Base-by-base conservation (phyloP, 2,113 vertebrate genomes). In the Gila orcuttii region DNA sequence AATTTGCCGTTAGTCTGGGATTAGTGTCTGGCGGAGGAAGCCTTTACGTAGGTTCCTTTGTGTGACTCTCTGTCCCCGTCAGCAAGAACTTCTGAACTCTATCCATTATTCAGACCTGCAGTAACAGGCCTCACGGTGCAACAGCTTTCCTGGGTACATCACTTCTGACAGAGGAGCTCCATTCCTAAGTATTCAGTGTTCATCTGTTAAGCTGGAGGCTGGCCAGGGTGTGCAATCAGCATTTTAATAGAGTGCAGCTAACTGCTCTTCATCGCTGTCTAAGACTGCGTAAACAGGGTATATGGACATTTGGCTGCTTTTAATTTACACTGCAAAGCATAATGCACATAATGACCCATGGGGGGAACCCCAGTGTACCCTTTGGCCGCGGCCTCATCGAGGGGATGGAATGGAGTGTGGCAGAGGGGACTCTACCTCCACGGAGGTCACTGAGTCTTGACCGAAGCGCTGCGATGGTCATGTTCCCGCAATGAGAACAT, bases 101-200 rank as follows among this genome's bases (percentile, higher is more conserved):
- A 66, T 89, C 83, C 59, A 88, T 88, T 88, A 86, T 86, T 87
- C 86, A 89, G 77, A 33, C 55, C 59, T 28, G 59, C 75, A 76
- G 86, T 47, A 60, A 73, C 55, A 31, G 84, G 64, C 52, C 25
- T 45, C 36, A 79, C 33, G 15, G 36, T 75, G 57, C 68, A 75
- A 76, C 31, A 39, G 17, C 23, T 47, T 50, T 36, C n/a, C 83
- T 50, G 64, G 77, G 66, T 62, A 45, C 60, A 62, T 52, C 23
- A 25, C 42, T 62, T 19, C 57, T 76, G 78, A 80, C 78, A 85
- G 82, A 57, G 23, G 59, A 85, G 62, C 31, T 74, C 15, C 21
- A 68, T 39, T 62, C 42, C 5, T 12, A 52, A 82, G 79, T 52
- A 82, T 36, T 28, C 55, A 76, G 45, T 59, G 47, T 76, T 82